Conservation (phyloP, 2,888 invertebrate species). For the Alloplasta piceator region DNA sequence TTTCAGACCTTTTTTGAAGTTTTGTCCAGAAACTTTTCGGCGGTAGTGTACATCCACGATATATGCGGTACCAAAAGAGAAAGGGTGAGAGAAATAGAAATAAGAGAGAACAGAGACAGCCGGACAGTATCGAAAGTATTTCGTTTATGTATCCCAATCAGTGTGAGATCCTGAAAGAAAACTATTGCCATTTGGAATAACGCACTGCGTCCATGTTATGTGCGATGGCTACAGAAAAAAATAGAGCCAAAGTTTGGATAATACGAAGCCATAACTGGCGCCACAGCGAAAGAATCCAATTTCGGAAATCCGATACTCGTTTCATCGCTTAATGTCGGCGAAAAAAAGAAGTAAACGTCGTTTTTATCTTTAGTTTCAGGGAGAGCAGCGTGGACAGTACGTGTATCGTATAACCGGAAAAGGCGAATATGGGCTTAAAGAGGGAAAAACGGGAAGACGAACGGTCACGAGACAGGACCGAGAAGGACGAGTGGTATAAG, state of each 20-base stretch:
- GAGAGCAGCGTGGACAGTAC: conserved; percentile 14
- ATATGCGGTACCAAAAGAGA: conserved; percentile 24
- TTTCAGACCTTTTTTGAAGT: too few species aligned
- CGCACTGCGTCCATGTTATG: conserved; percentile 2
- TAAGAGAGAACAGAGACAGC: not conserved
- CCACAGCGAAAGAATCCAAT: conserved; percentile 64
- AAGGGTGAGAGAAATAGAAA: not conserved
- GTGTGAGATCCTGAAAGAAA: conserved; percentile 44
- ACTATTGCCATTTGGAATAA: conserved; percentile 38
- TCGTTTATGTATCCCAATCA: conserved; percentile 52
- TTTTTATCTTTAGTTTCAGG: conserved; percentile 57
- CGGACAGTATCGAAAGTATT: conserved; percentile 41
- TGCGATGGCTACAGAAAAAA: conserved; percentile 22
- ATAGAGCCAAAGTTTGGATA: conserved; percentile 53
- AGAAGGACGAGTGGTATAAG: not conserved
- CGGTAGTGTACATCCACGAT: conserved; percentile 11
- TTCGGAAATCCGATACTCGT: conserved; percentile 64
- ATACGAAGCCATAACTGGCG: conserved; percentile 66
- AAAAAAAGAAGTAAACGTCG: conserved; percentile 30
- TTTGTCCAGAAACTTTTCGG: too few species aligned
- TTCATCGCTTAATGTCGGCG: conserved; percentile 59
- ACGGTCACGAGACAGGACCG: conserved; percentile 45
- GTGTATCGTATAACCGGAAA: conserved; percentile 21
- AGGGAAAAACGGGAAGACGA: conserved; percentile 38
- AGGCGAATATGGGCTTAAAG: conserved; percentile 9